A percentile compares a stretch with the other conserved stretches of the same genome.
Conservation (phyloP, 1,140 invertebrate genomes). For the Aphelenchoides fujianensis region DNA sequence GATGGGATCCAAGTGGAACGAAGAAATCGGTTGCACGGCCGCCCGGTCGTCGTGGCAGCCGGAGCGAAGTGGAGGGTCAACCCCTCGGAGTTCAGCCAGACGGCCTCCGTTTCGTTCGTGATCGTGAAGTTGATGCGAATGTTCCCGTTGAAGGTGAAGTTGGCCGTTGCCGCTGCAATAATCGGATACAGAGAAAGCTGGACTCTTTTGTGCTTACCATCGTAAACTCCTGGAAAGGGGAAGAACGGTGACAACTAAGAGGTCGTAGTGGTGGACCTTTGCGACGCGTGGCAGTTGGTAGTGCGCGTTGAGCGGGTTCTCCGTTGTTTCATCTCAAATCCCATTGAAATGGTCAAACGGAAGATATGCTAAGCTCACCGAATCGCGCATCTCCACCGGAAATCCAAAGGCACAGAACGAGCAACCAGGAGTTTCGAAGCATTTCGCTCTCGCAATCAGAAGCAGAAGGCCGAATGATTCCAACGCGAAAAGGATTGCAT, state of each 20-base stretch:
- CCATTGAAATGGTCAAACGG: neutral
- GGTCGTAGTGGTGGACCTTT: neutral
- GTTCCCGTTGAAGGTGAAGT: slow-evolving; percentile 1
- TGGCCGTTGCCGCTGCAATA: neutral
- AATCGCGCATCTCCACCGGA: neutral
- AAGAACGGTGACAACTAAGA: neutral
- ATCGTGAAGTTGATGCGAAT: neutral
- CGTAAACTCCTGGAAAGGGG: neutral
- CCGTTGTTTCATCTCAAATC: neutral
- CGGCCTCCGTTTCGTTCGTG: neutral
- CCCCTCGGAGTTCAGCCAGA: neutral
- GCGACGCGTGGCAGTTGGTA: neutral
- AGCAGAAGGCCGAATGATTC: neutral
- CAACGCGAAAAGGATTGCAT: neutral
- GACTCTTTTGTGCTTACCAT: neutral
- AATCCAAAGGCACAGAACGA: neutral
- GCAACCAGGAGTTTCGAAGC: neutral
- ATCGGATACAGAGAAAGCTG: neutral
- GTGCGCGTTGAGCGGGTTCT: neutral
- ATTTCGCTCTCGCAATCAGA: neutral
- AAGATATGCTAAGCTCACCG: neutral
- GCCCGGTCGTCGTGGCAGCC: neutral
- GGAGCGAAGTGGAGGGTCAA: neutral
- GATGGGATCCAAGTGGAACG: neutral
- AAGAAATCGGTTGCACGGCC: neutral